Evolutionary conservation across 2,888 invertebrate species (phyloP), one percentile per base, ranked within the genome.

Genomic region (Timema cristinae): DNA sequence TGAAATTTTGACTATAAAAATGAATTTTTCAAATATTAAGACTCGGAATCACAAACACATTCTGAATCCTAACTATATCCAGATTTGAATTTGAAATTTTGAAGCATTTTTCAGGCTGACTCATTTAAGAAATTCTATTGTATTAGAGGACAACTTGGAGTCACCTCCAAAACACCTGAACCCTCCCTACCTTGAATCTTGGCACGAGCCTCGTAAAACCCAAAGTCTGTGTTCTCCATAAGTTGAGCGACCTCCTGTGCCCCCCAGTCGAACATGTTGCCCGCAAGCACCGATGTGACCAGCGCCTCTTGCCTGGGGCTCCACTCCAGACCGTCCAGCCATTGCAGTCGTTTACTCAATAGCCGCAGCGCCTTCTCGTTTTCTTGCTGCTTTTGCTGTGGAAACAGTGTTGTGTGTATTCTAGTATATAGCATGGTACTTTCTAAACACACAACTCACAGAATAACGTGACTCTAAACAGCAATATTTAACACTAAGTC

Each of bases 211-310:
- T 95, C 91, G 77, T 88, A 85, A 75, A 98, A 90, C 68, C 93
- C 93, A 84, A 97, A 93, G 76, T 85, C 85, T 49, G 88, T 86
- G 49, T 86, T 86, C 81, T 95, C 92, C 84, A 98, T 86, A 75
- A 97, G 89, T 77, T 89, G 87, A 16, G 92, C 90, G 5, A 96
- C 93, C 79, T 95, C 95, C 82, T 92, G 91, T 2, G 98, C 97
- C 70, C 98, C 98, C 95, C 97, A 97, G 82, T 98, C 98, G 84
- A 98, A 98, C 84, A 98, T 95, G 82, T 98, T 98, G 47, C 97
- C 95, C 80, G 87, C 86, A 56, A 90, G 80, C 59, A 89, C 80
- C n/a, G 87, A 87, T 81, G 86, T 79, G 48, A 86, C 84, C 16
- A 89, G 78, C 68, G 84, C 83, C 75, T 84, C 77, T 74, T 82